phyloP scores from a whole-genome alignment of 1,140 invertebrate species.

The Cephus cinctus region DNA sequence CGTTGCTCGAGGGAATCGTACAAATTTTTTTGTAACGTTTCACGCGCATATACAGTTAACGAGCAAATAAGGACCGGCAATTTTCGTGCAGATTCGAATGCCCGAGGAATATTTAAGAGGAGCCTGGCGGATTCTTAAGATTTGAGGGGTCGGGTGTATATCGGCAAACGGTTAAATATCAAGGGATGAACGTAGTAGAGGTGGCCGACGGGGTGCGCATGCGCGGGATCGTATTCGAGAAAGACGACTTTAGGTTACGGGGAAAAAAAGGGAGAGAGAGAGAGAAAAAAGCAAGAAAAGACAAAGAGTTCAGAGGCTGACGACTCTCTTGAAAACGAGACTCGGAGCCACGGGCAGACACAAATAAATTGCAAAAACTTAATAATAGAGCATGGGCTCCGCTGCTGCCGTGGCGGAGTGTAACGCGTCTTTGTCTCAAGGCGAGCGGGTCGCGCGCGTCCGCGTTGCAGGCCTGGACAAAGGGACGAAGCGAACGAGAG shows the following conservation, averaged over 20 bases:
- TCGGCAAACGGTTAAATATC: no score
- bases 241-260: background rate
- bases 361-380: slow-evolving; percentile 57
- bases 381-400: slow-evolving; percentile 46
- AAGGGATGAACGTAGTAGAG: no score
- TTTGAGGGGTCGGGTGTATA: no score
- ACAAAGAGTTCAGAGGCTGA: background rate
- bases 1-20: no score
- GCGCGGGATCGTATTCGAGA: background rate
- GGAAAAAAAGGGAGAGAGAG: background rate
- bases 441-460: slow-evolving; percentile 42
- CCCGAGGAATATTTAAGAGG: no score
- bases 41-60: no score
- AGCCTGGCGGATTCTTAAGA: no score
- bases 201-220: background rate
- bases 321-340: background rate
- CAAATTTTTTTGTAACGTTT: no score
- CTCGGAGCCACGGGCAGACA: slow-evolving; percentile 41
- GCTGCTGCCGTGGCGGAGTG: background rate
- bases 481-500: slow-evolving; percentile 22
- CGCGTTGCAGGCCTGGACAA: slow-evolving; percentile 29
- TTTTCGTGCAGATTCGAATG: no score
- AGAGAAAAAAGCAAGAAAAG: background rate
- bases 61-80: no score
- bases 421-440: slow-evolving; percentile 49